These are phyloP conservation scores for Huso huso DNA, from an alignment of 2,797 vertebrate species.

Conservation along the genomic window DNA sequence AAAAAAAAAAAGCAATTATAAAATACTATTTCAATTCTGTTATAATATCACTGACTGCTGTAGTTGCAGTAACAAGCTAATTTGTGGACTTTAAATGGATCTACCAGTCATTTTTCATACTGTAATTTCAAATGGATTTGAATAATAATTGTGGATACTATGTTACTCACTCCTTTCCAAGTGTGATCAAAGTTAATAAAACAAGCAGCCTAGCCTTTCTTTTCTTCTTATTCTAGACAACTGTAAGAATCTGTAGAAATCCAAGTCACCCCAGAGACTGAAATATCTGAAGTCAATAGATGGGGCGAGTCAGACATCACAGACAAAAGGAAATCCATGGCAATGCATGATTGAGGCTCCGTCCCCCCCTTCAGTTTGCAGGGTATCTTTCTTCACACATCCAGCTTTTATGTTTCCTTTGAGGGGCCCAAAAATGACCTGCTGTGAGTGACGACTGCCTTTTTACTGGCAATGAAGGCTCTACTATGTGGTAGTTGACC, in stretches of 20 bases:
- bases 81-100: constrained; percentile 1
- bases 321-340: no score
- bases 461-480: no score
- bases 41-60: background rate
- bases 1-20: constrained; percentile 1
- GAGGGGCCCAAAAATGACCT: no score
- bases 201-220: no score
- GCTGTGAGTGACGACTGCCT: no score
- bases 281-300: constrained; percentile 57
- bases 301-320: constrained; percentile 20
- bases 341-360: no score
- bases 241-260: constrained; percentile 61
- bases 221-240: constrained; percentile 51
- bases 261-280: constrained; percentile 44
- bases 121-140: background rate
- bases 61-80: background rate
- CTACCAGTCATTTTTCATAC: background rate
- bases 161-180: no score
- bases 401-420: no score
- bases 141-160: background rate
- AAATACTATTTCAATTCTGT: background rate
- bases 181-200: no score
- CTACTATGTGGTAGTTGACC: no score
- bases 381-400: no score
- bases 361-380: no score